phyloP scores from a whole-genome alignment of 2,888 invertebrate species.

The Thereva unica region DNA sequence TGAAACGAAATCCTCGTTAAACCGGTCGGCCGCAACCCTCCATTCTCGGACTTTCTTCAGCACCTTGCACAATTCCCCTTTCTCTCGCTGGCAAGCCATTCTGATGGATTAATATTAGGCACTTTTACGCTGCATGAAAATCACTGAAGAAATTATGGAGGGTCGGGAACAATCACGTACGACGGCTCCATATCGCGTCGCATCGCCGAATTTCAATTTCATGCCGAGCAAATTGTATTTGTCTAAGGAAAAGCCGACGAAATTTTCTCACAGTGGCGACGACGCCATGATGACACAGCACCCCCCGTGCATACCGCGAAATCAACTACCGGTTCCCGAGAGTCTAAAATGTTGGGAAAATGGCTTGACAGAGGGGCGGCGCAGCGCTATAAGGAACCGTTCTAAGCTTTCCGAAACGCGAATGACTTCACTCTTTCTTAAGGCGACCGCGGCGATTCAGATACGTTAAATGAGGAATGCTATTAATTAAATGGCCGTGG shows the following conservation, averaged over 20 bases:
- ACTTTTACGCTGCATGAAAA: not conserved
- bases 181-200: slow-evolving; percentile 7
- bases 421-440: no score
- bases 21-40: not conserved
- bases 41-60: no score
- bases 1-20: not conserved
- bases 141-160: not conserved
- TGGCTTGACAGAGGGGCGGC: not conserved
- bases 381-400: no score
- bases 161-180: no score
- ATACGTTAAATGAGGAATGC: no score
- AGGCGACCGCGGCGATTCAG: no score
- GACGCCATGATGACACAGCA: not conserved
- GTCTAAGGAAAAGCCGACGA: not conserved
- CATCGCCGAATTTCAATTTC: slow-evolving; percentile 1
- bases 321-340: slow-evolving; percentile 9
- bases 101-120: no score
- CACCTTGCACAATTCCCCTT: no score
- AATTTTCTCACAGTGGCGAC: slow-evolving; percentile 6
- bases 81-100: no score
- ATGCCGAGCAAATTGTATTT: not conserved
- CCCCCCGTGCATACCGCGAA: slow-evolving; percentile 10
- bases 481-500: no score
- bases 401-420: no score
- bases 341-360: slow-evolving; percentile 2